phyloP scores from a whole-genome alignment of 2,888 invertebrate genomes.

The Mayetiola destructor region DNA sequence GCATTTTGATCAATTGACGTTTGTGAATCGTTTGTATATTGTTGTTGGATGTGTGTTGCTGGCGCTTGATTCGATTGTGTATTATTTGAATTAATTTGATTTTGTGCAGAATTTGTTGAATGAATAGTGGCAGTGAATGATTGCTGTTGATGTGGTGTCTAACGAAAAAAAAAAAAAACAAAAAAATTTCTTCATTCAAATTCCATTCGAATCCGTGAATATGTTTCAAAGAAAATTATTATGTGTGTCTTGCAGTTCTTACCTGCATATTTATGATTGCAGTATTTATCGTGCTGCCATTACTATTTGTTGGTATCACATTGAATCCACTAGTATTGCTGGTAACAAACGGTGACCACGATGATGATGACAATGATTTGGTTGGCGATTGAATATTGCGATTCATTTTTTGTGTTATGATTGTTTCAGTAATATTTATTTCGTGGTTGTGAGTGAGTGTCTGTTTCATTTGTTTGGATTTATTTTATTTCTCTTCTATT shows the following conservation, averaged over 20 bases:
- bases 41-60: neutral
- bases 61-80: conserved; percentile 6
- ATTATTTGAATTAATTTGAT: conserved; percentile 10
- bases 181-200: too few species aligned
- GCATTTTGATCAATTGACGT: conserved; percentile 4
- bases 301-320: conserved; percentile 7
- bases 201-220: too few species aligned
- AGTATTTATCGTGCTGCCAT: neutral
- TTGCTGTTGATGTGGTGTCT: neutral
- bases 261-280: neutral
- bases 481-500: too few species aligned
- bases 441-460: too few species aligned
- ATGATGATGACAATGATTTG: conserved; percentile 4
- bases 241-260: too few species aligned
- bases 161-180: too few species aligned
- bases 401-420: conserved; percentile 5
- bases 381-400: conserved; percentile 10
- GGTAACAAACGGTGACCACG: conserved; percentile 5
- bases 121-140: conserved; percentile 9
- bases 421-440: too few species aligned
- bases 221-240: too few species aligned
- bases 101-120: neutral
- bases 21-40: conserved; percentile 10
- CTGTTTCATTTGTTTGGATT: too few species aligned
- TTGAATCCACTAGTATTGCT: conserved; percentile 8